phyloP scores from a whole-genome alignment of 2,888 invertebrate genomes.

The Mechanitis mazaeus region DNA sequence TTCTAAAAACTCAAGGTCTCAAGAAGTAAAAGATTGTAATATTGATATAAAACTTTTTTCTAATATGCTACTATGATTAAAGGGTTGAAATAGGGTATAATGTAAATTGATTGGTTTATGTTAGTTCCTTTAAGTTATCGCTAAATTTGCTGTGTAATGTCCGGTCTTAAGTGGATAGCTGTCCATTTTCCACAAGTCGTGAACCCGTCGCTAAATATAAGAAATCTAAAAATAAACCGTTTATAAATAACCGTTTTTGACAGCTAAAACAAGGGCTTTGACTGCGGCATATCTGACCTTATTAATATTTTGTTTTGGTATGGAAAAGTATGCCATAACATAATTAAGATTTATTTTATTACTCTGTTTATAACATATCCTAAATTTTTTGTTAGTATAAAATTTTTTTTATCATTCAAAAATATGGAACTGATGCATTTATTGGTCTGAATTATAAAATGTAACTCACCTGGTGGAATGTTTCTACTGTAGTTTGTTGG shows the following conservation, averaged over 20 bases:
- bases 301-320: background rate
- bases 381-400: too few species aligned
- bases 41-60: too few species aligned
- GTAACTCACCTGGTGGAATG: conserved; percentile 68
- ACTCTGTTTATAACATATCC: background rate
- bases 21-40: too few species aligned
- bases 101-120: conserved; percentile 40
- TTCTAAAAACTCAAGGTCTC: too few species aligned
- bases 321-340: background rate
- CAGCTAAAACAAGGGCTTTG: conserved; percentile 15
- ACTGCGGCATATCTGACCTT: conserved; percentile 21
- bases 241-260: conserved; percentile 20
- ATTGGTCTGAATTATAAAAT: conserved; percentile 3
- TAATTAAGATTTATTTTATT: background rate
- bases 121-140: conserved; percentile 20
- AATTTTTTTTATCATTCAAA: too few species aligned
- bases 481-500: conserved; percentile 72
- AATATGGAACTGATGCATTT: background rate
- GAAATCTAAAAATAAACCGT: conserved; percentile 29
- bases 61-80: too few species aligned
- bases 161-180: conserved; percentile 66
- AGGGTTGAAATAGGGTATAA: too few species aligned
- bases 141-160: conserved; percentile 56
- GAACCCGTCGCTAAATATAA: conserved; percentile 27
- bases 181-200: conserved; percentile 36